Percentiles rank a stretch among this genome's conserved stretches.
Evolutionary conservation across 2,113 vertebrate genomes (phyloP).

Genomic region (Bucco capensis): DNA sequence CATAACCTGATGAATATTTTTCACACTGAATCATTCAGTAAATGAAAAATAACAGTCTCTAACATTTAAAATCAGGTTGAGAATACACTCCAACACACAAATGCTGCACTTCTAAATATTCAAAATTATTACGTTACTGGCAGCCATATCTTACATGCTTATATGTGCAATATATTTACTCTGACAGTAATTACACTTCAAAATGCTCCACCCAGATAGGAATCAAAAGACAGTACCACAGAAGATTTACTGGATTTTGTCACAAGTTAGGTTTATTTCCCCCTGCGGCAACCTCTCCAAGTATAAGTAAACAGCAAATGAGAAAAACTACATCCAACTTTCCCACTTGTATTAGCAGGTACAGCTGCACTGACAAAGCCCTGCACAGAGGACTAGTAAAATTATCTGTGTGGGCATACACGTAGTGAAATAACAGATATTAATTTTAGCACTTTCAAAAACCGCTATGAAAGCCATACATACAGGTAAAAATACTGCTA

Average conservation of each 20-base stretch:
- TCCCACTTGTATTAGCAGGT: not conserved
- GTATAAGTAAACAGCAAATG: not conserved
- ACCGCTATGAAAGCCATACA: not conserved
- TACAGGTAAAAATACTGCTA: not conserved
- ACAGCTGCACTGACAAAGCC: not conserved
- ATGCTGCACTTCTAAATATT: not conserved
- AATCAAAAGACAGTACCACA: not conserved
- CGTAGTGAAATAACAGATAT: not conserved
- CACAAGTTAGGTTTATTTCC: not conserved
- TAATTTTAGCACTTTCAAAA: not conserved
- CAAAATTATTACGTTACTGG: slow-evolving; percentile 6
- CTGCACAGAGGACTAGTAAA: not conserved
- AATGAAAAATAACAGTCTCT: slow-evolving; percentile 9
- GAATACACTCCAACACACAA: not conserved
- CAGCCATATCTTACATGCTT: not conserved
- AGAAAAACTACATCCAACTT: not conserved
- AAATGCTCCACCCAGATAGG: not conserved
- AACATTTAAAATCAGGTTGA: not conserved
- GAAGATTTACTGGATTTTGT: not conserved
- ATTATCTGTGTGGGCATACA: not conserved
- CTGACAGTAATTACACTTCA: not conserved
- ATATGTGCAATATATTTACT: not conserved
- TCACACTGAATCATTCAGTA: not conserved
- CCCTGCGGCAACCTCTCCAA: not conserved
- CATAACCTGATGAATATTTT: slow-evolving; percentile 27